Evolutionary conservation across 1,140 invertebrate genomes (phyloP), one percentile per base, ranked within the genome.

Genomic region (Trypoxylus dichotomus): DNA sequence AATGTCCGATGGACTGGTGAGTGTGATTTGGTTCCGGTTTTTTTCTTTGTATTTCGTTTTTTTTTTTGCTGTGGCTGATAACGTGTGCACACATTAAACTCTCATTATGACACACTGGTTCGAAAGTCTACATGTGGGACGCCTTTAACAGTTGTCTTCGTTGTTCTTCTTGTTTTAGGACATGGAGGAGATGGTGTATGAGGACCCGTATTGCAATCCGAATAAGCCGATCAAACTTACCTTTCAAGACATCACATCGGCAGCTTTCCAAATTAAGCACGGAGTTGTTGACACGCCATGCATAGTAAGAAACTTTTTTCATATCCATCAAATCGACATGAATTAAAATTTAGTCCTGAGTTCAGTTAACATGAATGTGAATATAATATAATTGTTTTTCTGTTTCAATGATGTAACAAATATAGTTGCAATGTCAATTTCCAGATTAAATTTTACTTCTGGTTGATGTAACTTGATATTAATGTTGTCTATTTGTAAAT

Each of bases 241-340:
- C 3, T 97, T 97, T 85, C 92, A 96, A 83, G 96, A 97, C 85
- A 92, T 98, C 21, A 96, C 94, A 15, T 94, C 94, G 7, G 96
- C 96, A 0, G 94, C 95, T 0, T 97, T 93, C 85, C 93, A 95
- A 84, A 96, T 97, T 43, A 94, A 94, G 85, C 90, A 89, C 81
- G 95, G 95, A 15, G 91, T 98, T 63, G 88, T 93, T 58, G 90
- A 91, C 79, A 97, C 96, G 47, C 94, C 95, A 54, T 97, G 96
- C 85, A 91, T 92, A 81, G 95, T 96, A 90, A 90, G 90, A 87
- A 77, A 68, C 78, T 79, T 58, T 42, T 72, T 81, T 77, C 76
- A 76, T 79, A 79, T 78, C 24, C 42, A 42, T 78, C 42, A 74
- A 47, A 60, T 25, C 0, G 60, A 60, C 74, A 58, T 19, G n/a